Percentiles rank a stretch among this genome's conserved stretches.
These are phyloP conservation scores for Nephrotoma appendiculata DNA, from an alignment of 2,888 invertebrate genomes.

Conservation along the genomic window DNA sequence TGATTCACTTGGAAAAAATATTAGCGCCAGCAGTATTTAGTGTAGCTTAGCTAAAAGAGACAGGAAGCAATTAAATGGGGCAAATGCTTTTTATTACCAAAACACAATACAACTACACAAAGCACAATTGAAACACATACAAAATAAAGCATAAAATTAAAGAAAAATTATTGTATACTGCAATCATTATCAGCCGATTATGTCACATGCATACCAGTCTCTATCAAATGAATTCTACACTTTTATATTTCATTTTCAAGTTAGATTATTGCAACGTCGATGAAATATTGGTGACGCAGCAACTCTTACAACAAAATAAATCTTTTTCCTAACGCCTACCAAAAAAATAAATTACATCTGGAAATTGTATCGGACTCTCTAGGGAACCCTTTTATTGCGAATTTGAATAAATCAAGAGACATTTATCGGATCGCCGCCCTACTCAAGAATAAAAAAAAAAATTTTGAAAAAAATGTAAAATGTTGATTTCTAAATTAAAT, in stretches of 20 bases:
- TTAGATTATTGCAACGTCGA: background rate
- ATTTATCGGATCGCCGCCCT: background rate
- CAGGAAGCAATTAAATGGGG: too few species aligned
- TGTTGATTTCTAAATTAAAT: background rate
- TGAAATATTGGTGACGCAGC: background rate
- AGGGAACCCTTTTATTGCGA: background rate
- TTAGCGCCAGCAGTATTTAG: too few species aligned
- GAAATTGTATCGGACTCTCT: background rate
- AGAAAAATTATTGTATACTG: too few species aligned
- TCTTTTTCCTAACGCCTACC: background rate
- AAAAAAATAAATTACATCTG: background rate
- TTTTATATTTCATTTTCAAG: background rate
- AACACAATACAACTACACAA: too few species aligned
- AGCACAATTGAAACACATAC: too few species aligned
- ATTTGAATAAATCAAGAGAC: too few species aligned
- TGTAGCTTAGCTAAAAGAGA: too few species aligned
- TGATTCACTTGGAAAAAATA: too few species aligned
- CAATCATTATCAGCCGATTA: background rate
- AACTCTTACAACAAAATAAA: background rate
- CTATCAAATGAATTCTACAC: background rate
- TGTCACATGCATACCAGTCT: background rate
- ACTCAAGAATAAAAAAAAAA: background rate
- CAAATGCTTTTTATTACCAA: too few species aligned
- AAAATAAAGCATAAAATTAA: too few species aligned
- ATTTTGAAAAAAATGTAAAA: background rate